These are phyloP conservation scores for Flabesymbios commensalis DNA, from an alignment of 2,888 invertebrate genomes.

Conservation along the genomic window DNA sequence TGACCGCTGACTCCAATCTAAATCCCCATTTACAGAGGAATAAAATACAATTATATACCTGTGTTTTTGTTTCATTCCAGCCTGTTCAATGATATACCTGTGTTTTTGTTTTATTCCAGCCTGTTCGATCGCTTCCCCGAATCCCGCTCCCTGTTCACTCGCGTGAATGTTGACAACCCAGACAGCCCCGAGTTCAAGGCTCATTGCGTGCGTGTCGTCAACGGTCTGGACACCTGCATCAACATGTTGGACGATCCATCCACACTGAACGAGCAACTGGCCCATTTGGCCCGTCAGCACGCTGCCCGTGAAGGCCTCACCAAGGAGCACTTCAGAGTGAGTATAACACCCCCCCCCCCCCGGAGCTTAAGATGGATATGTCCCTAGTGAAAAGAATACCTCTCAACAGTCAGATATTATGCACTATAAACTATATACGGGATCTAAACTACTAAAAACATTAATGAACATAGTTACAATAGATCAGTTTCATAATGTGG, in stretches of 20 bases:
- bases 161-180: constrained; percentile 19
- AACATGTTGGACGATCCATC: constrained; percentile 21
- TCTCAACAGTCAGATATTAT: no score
- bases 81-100: constrained; percentile 14
- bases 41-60: no score
- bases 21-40: no score
- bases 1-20: no score
- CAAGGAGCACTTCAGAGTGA: constrained; percentile 21
- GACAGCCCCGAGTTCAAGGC: constrained; percentile 21
- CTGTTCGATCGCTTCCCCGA: constrained; percentile 20
- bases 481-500: no score
- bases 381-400: neutral
- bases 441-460: no score
- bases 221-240: constrained; percentile 29
- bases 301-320: constrained; percentile 15
- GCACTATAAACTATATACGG: no score
- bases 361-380: neutral
- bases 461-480: no score
- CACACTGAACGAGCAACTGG: constrained; percentile 20
- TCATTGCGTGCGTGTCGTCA: constrained; percentile 28
- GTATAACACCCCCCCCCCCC: neutral
- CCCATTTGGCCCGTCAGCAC: constrained; percentile 27
- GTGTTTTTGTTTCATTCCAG: constrained; percentile 9
- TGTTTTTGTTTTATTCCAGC: constrained; percentile 9
- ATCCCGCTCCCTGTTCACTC: constrained; percentile 13